A percentile compares a stretch with the other conserved stretches of the same genome.
Evolutionary conservation across 2,113 vertebrate genomes (phyloP).

Genomic region (Cisticola juncidis): DNA sequence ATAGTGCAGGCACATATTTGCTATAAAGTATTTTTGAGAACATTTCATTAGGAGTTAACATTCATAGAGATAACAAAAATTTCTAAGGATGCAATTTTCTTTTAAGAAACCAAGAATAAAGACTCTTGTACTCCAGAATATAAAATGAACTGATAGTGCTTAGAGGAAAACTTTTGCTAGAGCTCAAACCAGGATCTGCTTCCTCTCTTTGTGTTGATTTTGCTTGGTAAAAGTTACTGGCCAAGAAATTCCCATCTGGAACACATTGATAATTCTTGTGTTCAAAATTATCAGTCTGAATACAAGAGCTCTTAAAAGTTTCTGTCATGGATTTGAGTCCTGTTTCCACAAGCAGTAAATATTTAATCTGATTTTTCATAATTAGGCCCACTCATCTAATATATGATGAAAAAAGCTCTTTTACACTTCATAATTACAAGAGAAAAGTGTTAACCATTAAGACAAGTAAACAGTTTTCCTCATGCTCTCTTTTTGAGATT

Average conservation of each 20-base stretch:
- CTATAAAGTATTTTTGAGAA: not conserved
- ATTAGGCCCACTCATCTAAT: not conserved
- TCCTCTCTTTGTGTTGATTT: not conserved
- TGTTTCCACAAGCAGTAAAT: not conserved
- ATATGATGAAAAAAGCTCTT: not conserved
- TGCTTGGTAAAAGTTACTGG: not conserved
- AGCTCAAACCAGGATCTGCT: not conserved
- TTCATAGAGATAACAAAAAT: not conserved
- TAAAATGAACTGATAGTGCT: not conserved
- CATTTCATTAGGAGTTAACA: not conserved
- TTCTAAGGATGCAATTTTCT: not conserved
- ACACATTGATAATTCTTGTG: not conserved
- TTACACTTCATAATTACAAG: not conserved
- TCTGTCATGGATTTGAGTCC: not conserved
- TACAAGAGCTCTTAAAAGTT: not conserved
- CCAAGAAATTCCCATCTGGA: not conserved
- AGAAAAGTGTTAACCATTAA: not conserved
- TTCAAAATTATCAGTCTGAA: not conserved
- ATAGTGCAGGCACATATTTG: not conserved
- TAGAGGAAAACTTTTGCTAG: not conserved
- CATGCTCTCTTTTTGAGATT: not conserved
- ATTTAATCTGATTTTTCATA: not conserved
- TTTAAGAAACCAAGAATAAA: not conserved
- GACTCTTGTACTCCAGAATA: not conserved
- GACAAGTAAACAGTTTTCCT: not conserved